Evolutionary conservation across 2,113 vertebrate genomes (phyloP).

Genomic region (Myanophis thanlyinensis): DNA sequence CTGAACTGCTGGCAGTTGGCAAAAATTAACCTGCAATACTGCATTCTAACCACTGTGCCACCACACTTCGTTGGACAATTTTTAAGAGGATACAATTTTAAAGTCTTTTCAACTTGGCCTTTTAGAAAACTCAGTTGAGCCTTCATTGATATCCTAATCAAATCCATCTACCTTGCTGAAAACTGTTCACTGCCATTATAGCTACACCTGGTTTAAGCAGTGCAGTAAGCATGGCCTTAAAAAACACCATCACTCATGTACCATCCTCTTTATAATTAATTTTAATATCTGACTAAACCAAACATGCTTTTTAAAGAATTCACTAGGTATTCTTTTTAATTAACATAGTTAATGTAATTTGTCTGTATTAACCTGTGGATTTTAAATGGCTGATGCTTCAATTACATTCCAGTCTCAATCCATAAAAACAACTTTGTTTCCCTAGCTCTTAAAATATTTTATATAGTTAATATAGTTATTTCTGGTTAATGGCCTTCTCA

Average conservation of each 20-base stretch:
- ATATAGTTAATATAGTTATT: neutral
- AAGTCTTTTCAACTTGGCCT: neutral
- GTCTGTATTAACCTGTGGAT: fast-evolving
- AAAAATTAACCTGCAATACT: neutral
- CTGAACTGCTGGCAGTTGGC: neutral
- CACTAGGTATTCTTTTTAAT: neutral
- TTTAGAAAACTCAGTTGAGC: neutral
- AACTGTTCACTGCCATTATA: neutral
- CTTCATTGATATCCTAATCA: neutral
- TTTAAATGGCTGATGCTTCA: neutral
- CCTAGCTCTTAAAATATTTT: fast-evolving
- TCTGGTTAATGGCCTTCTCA: conserved; percentile 8
- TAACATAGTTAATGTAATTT: neutral
- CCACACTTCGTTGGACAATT: neutral
- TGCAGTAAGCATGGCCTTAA: neutral
- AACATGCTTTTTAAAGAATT: neutral
- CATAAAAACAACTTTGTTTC: neutral
- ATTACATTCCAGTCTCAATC: neutral
- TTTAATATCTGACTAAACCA: neutral
- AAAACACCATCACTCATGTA: neutral
- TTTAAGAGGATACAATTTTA: neutral
- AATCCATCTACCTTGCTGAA: neutral
- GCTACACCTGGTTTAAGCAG: neutral
- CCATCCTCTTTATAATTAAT: neutral
- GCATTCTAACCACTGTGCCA: neutral